phyloP scores from a whole-genome alignment of 1,140 invertebrate species.

The Dolichoris vasculosae region DNA sequence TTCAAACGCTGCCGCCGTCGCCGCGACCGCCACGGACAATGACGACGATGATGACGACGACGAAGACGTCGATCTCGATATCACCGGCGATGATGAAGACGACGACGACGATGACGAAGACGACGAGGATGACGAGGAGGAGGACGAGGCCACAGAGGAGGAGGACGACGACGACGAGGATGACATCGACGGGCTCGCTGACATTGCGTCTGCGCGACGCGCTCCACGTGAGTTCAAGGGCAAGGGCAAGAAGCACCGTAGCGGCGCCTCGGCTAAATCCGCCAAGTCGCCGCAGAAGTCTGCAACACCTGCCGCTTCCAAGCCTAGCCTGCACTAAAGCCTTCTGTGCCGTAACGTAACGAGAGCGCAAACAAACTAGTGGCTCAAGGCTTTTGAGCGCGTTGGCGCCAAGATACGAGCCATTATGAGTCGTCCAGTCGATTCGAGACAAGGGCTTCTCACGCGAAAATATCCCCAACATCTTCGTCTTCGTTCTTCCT shows the following conservation, averaged over 20 bases:
- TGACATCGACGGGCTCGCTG: conserved; percentile 78
- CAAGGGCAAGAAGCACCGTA: conserved; percentile 33
- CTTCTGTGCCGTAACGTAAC: conserved; percentile 30
- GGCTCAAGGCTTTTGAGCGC: conserved; percentile 28
- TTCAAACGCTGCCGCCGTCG: conserved; percentile 74
- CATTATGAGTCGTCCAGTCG: background rate
- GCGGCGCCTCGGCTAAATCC: background rate
- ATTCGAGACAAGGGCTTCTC: background rate
- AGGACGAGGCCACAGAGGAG: conserved; percentile 83
- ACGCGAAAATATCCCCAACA: background rate
- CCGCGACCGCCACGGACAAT: conserved; percentile 78
- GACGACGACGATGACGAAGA: conserved; percentile 75
- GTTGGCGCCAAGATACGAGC: background rate
- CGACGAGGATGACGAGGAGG: conserved; percentile 75
- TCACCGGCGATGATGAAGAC: conserved; percentile 60
- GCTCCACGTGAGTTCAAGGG: conserved; percentile 46
- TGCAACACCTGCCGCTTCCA: conserved; percentile 7
- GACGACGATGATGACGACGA: conserved; percentile 61
- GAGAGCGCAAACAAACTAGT: conserved; percentile 29
- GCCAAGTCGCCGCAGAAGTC: conserved; percentile 21
- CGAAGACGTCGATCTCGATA: conserved; percentile 62
- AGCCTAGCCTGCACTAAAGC: conserved; percentile 35
- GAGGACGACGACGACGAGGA: conserved; percentile 85
- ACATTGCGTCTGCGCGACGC: conserved; percentile 80
- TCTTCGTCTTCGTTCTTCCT: background rate